phyloP scores from a whole-genome alignment of 2,888 invertebrate genomes.

The Athalia rosae region DNA sequence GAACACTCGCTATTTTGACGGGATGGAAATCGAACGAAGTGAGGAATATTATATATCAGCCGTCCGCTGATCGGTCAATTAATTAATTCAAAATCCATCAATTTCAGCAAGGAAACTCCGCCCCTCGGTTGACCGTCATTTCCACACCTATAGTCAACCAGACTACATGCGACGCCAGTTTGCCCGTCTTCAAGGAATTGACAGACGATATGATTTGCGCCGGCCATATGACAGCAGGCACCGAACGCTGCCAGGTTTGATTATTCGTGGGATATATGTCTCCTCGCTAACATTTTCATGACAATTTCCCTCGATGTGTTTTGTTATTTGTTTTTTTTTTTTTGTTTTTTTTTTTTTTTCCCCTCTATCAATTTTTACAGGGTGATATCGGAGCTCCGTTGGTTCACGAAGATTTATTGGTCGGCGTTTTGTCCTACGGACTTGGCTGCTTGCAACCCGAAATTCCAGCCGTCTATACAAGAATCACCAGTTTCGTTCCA shows the following conservation, averaged over 20 bases:
- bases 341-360: conserved; percentile 1
- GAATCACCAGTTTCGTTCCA: conserved; percentile 59
- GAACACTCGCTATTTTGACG: conserved; percentile 57
- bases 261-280: background rate
- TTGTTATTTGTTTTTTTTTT: conserved; percentile 4
- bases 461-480: conserved; percentile 69
- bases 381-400: conserved; percentile 70
- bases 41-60: background rate
- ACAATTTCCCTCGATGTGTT: background rate
- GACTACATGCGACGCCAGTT: conserved; percentile 44
- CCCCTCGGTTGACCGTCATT: background rate
- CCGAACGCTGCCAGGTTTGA: conserved; percentile 46
- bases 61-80: background rate
- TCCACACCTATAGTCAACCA: conserved; percentile 48
- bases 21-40: conserved; percentile 65
- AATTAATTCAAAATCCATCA: background rate
- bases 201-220: conserved; percentile 47
- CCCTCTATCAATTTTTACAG: conserved; percentile 45
- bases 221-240: conserved; percentile 29
- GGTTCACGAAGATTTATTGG: conserved; percentile 59
- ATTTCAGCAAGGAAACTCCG: conserved; percentile 28
- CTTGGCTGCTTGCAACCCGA: conserved; percentile 62
- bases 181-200: conserved; percentile 41
- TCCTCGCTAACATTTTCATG: background rate
- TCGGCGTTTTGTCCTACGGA: conserved; percentile 70